phyloP scores from a whole-genome alignment of 2,113 vertebrate genomes.

The Crotophaga sulcirostris region DNA sequence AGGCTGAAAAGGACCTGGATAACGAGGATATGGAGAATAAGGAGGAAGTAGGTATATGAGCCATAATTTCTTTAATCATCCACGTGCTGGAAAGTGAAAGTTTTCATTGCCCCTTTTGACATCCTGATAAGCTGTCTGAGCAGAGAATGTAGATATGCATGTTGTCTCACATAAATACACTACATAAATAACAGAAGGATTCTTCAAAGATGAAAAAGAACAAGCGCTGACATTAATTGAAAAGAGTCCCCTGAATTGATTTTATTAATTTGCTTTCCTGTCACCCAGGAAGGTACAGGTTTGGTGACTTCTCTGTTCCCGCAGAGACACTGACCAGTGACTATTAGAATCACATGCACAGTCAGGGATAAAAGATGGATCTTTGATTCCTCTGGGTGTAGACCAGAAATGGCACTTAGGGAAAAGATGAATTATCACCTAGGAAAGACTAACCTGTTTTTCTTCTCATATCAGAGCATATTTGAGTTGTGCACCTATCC shows the following conservation, averaged over 20 bases:
- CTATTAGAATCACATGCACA: background rate
- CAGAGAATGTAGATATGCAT: background rate
- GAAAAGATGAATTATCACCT: background rate
- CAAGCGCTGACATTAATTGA: background rate
- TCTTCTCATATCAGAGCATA: background rate
- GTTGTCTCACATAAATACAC: background rate
- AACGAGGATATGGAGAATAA: slow-evolving; percentile 67
- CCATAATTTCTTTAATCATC: background rate
- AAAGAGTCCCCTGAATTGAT: background rate
- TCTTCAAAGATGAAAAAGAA: background rate
- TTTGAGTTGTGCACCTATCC: background rate
- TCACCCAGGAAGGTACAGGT: background rate
- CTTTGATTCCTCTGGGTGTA: background rate
- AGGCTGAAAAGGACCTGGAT: slow-evolving; percentile 68
- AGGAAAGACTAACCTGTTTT: background rate
- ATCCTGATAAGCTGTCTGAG: background rate
- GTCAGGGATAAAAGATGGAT: background rate
- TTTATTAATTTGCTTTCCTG: background rate
- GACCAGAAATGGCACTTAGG: background rate
- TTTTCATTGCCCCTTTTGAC: background rate
- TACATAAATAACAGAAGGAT: background rate
- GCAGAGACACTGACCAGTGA: background rate
- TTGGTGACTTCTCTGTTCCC: background rate
- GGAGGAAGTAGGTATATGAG: slow-evolving; percentile 78
- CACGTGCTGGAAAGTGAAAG: background rate